Conservation (phyloP, 2,888 invertebrate genomes). For the Strigamia crassipes region DNA sequence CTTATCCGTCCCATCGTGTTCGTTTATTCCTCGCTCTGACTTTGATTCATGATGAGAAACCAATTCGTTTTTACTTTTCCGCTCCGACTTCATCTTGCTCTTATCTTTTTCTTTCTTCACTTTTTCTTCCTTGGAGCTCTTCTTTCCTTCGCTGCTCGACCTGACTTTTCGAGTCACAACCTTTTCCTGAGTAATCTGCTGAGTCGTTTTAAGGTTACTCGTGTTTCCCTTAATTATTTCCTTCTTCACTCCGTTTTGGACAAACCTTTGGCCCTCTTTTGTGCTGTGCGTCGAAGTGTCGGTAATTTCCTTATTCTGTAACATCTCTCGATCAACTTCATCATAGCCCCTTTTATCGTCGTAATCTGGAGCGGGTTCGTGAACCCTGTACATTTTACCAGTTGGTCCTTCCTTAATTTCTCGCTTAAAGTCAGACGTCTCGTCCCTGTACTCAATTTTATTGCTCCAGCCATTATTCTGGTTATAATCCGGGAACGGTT, state of each 20-base stretch:
- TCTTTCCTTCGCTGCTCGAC: background rate
- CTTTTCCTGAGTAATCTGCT: conserved; percentile 6
- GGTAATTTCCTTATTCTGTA: background rate
- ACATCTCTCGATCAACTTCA: background rate
- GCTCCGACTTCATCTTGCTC: conserved; percentile 14
- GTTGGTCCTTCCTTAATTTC: conserved; percentile 22
- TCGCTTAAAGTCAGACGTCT: background rate
- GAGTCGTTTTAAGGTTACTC: background rate
- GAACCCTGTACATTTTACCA: conserved; percentile 8
- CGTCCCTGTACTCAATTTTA: background rate
- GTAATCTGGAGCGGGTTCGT: conserved; percentile 31
- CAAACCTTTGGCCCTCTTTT: background rate
- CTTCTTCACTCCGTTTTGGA: background rate
- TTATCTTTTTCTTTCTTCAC: conserved; percentile 20
- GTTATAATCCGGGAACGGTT: conserved; percentile 44
- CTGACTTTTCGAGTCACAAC: background rate
- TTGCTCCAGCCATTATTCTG: background rate
- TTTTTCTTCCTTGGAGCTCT: background rate
- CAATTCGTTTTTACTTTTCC: conserved; percentile 4
- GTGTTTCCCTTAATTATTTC: conserved; percentile 18
- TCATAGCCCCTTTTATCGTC: background rate
- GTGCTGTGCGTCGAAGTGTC: background rate
- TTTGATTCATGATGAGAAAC: conserved; percentile 5
- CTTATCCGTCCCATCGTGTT: conserved; percentile 13
- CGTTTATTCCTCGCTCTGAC: background rate